These are phyloP conservation scores for Dynastes grantii DNA, from an alignment of 2,888 invertebrate genomes.

Conservation along the genomic window DNA sequence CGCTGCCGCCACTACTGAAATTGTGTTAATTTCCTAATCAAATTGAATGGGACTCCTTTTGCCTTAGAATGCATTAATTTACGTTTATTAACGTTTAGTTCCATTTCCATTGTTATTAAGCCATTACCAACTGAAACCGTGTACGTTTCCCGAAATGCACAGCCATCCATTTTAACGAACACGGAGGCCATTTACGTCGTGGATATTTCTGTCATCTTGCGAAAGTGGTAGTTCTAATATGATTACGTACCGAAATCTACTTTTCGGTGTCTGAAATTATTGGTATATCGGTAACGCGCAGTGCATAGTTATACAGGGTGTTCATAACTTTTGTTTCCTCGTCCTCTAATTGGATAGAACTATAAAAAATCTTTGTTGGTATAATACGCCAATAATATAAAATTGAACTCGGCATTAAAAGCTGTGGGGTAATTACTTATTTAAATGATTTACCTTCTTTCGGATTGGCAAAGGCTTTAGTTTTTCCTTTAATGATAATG, in stretches of 20 bases:
- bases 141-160: constrained; percentile 39
- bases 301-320: too few relatives aligned
- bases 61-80: constrained; percentile 44
- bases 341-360: too few relatives aligned
- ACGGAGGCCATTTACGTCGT: constrained; percentile 12
- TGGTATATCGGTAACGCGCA: too few relatives aligned
- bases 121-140: constrained; percentile 36
- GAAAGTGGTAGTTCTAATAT: neutral
- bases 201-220: constrained; percentile 43
- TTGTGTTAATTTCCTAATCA: constrained; percentile 48
- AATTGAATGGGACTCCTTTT: constrained; percentile 42
- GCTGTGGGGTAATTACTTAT: too few relatives aligned
- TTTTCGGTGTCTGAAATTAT: too few relatives aligned
- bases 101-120: constrained; percentile 47
- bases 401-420: too few relatives aligned
- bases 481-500: too few relatives aligned
- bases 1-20: constrained; percentile 12
- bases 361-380: too few relatives aligned
- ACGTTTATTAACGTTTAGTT: constrained; percentile 44
- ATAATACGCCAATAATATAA: too few relatives aligned
- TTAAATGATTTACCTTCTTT: too few relatives aligned
- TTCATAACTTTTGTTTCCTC: too few relatives aligned
- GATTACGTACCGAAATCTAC: neutral
- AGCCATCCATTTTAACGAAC: constrained; percentile 36
- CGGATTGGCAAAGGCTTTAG: too few relatives aligned